Percentiles rank a stretch among this genome's conserved stretches.
Evolutionary conservation across 2,888 invertebrate genomes (phyloP).

Genomic region (Tenthredo distinguenda): DNA sequence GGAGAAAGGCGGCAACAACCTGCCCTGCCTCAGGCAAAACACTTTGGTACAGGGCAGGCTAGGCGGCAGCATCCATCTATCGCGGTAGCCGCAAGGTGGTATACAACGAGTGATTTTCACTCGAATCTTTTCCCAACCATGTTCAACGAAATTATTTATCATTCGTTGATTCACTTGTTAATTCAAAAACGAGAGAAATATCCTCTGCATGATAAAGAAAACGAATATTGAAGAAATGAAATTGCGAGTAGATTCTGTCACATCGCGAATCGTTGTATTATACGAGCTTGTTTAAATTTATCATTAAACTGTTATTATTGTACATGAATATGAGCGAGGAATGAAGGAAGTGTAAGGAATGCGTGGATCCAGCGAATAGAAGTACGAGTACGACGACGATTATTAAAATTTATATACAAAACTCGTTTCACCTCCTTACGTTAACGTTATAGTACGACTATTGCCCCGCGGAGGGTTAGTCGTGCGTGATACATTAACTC

Average conservation of each 20-base stretch:
- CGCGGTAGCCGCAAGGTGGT: constrained; percentile 50
- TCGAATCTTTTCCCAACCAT: not conserved
- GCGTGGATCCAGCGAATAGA: not conserved
- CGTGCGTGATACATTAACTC: constrained; percentile 34
- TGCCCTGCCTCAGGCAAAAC: constrained; percentile 70
- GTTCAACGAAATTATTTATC: not conserved
- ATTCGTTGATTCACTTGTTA: not conserved
- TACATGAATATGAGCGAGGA: not conserved
- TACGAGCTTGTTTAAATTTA: too few species aligned
- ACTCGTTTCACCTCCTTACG: constrained; percentile 8
- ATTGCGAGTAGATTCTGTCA: too few species aligned
- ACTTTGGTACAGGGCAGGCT: constrained; percentile 13
- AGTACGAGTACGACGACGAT: constrained; percentile 3
- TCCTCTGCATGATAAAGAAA: not conserved
- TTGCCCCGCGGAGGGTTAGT: constrained; percentile 34
- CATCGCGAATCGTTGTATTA: too few species aligned
- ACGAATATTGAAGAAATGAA: too few species aligned
- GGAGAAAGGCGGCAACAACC: constrained; percentile 65
- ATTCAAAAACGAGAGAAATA: not conserved
- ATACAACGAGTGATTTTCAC: constrained; percentile 19
- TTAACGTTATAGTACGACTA: not conserved
- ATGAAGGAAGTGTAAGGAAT: not conserved
- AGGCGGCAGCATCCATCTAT: constrained; percentile 36
- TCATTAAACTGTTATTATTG: too few species aligned
- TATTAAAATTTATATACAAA: constrained; percentile 38